Evolutionary conservation across 2,888 invertebrate genomes (phyloP).

Genomic region (Andrena minutula): DNA sequence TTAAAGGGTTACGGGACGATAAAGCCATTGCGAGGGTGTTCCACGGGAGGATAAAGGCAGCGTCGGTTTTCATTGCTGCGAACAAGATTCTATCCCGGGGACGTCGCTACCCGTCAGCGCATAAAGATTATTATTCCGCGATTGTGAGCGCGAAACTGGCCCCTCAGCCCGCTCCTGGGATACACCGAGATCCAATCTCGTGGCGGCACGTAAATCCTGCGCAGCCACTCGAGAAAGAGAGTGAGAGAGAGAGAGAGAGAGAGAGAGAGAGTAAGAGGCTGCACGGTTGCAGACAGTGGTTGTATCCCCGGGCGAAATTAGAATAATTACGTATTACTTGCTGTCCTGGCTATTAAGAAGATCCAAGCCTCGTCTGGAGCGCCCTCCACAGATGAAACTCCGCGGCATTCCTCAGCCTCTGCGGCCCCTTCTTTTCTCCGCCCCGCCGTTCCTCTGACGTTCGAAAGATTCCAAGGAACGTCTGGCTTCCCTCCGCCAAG

Average conservation of each 20-base stretch:
- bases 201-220: constrained; percentile 64
- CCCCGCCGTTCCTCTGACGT: not conserved
- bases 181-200: constrained; percentile 65
- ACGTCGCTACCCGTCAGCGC: constrained; percentile 41
- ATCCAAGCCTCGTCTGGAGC: constrained; percentile 7
- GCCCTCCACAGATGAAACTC: not conserved
- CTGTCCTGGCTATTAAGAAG: constrained; percentile 14
- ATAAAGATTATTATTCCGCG: constrained; percentile 60
- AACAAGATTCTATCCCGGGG: constrained; percentile 36
- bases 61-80: constrained; percentile 10
- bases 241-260: not conserved
- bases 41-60: constrained; percentile 16
- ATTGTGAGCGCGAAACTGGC: constrained; percentile 59
- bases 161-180: constrained; percentile 46
- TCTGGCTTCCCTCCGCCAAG: not conserved
- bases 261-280: no score
- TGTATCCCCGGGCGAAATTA: constrained; percentile 66
- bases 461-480: not conserved
- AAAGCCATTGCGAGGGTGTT: constrained; percentile 28
- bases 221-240: constrained; percentile 36
- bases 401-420: not conserved
- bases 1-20: constrained; percentile 13
- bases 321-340: constrained; percentile 71
- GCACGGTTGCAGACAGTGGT: not conserved
- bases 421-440: not conserved